Percentiles rank a stretch among this genome's conserved stretches.
Conservation (phyloP, 2,888 invertebrate species). For the Phyllotreta striolata region DNA sequence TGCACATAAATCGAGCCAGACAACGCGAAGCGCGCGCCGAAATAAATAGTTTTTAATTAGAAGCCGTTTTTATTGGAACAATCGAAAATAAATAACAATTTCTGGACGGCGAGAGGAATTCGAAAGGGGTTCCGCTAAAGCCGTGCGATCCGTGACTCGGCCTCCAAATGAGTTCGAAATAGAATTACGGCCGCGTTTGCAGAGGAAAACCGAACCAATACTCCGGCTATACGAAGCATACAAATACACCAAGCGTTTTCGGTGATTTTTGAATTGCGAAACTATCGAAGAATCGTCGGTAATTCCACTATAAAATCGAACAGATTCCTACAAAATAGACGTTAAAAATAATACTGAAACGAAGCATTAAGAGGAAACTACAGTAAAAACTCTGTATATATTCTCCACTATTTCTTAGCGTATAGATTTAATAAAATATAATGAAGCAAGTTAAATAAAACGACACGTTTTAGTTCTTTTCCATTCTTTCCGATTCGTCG, state of each 20-base stretch:
- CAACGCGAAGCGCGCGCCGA: conserved; percentile 11
- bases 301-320: no score
- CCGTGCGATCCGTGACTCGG: conserved; percentile 46
- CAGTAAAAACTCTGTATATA: no score
- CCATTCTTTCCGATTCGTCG: conserved; percentile 11
- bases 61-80: conserved; percentile 33
- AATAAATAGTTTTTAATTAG: conserved; percentile 38
- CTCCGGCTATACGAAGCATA: conserved; percentile 19
- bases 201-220: conserved; percentile 34
- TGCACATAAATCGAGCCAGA: conserved; percentile 6
- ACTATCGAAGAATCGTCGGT: no score
- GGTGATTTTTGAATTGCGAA: no score
- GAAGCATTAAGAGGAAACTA: no score
- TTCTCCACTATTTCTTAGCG: no score
- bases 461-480: conserved; percentile 4
- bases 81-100: conserved; percentile 46
- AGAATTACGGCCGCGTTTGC: conserved; percentile 42
- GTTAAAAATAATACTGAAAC: background rate
- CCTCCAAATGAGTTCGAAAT: conserved; percentile 44
- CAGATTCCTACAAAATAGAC: conserved; percentile 5
- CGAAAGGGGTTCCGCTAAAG: conserved; percentile 42
- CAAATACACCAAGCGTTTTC: background rate
- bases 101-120: conserved; percentile 40
- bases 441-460: no score
- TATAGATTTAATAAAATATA: no score